Evolutionary conservation across 2,797 vertebrate species (phyloP).

Genomic region (Remorina albescens): DNA sequence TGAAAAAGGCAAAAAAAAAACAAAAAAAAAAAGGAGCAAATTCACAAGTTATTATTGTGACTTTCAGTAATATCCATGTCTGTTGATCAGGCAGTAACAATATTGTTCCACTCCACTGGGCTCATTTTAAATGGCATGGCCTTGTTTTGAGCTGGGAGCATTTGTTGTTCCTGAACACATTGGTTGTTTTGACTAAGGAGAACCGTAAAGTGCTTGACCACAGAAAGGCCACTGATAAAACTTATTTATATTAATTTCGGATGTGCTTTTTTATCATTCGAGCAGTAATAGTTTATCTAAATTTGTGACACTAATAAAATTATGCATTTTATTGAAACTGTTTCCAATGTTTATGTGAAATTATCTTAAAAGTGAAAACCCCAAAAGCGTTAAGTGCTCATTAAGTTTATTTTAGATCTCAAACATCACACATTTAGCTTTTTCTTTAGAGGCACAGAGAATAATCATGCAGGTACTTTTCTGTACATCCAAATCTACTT

Average conservation of each 20-base stretch:
- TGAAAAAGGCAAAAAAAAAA: too few relatives aligned
- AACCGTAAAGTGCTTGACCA: neutral
- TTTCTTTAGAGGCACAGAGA: neutral
- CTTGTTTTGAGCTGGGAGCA: neutral
- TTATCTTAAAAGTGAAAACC: neutral
- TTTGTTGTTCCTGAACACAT: conserved; percentile 6
- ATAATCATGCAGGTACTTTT: neutral
- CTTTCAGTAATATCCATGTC: neutral
- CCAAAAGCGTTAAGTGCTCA: neutral
- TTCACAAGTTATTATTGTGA: neutral
- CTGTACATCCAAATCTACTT: neutral
- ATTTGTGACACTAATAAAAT: conserved; percentile 33
- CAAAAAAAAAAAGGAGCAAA: too few relatives aligned
- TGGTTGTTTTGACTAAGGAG: neutral
- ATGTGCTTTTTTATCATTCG: neutral
- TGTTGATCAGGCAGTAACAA: neutral
- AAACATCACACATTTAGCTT: neutral
- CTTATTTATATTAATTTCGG: neutral
- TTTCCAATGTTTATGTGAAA: neutral
- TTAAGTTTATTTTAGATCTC: neutral
- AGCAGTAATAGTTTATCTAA: neutral
- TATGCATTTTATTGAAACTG: neutral
- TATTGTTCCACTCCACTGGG: conserved; percentile 7
- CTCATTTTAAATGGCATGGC: neutral
- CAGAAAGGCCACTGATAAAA: neutral